phyloP scores from a whole-genome alignment of 2,797 vertebrate genomes.

The Fistularia tabacaria region DNA sequence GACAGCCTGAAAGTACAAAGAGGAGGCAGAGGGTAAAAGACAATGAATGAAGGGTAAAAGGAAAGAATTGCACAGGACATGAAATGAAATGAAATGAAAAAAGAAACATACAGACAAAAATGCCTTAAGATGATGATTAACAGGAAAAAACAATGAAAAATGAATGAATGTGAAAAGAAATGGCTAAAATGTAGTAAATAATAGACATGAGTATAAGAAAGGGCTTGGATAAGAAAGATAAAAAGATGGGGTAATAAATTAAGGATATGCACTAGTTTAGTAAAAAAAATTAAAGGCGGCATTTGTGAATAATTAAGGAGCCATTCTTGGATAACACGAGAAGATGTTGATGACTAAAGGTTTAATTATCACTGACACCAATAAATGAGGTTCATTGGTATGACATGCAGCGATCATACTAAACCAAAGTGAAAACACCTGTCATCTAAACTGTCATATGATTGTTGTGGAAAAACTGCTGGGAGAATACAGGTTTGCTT shows the following conservation, averaged over 20 bases:
- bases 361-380: too few relatives aligned
- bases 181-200: constrained; percentile 8
- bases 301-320: too few relatives aligned
- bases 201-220: constrained; percentile 9
- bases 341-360: too few relatives aligned
- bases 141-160: neutral
- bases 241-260: constrained; percentile 5
- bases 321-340: too few relatives aligned
- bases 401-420: too few relatives aligned
- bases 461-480: constrained; percentile 1
- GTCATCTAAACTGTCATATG: too few relatives aligned
- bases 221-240: neutral
- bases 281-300: too few relatives aligned
- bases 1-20: constrained; percentile 63
- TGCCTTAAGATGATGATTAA: neutral
- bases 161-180: neutral
- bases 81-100: too few relatives aligned
- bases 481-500: neutral
- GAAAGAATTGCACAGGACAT: too few relatives aligned
- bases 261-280: too few relatives aligned
- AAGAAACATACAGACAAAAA: neutral
- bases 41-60: neutral
- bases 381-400: too few relatives aligned
- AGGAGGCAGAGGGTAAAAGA: constrained; percentile 7
- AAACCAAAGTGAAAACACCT: neutral